Percentiles rank a stretch among this genome's conserved stretches.
These are phyloP conservation scores for Heteromormyrus szaboi DNA, from an alignment of 2,797 vertebrate genomes.

Conservation along the genomic window DNA sequence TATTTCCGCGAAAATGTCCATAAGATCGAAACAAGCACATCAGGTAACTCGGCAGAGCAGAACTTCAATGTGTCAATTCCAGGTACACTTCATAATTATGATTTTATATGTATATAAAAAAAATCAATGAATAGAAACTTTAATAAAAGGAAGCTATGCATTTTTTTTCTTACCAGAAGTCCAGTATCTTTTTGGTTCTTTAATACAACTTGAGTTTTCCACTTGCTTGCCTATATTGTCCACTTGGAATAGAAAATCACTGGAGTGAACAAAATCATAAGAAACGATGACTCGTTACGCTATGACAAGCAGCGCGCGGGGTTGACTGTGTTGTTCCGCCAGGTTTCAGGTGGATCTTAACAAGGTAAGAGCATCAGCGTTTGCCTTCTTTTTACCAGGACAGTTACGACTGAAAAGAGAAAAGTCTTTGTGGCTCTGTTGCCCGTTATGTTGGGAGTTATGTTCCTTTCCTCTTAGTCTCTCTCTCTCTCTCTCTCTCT, in stretches of 20 bases:
- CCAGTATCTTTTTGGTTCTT: background rate
- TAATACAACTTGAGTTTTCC: background rate
- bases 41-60: background rate
- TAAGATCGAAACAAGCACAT: background rate
- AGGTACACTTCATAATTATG: background rate
- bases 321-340: background rate
- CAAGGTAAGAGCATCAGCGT: background rate
- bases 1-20: background rate
- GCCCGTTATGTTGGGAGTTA: constrained; percentile 21
- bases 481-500: constrained; percentile 4
- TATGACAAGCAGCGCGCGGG: background rate
- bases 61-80: constrained; percentile 1
- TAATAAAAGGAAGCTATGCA: background rate
- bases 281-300: background rate
- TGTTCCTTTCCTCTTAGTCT: constrained; percentile 18
- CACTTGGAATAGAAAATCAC: background rate
- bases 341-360: background rate
- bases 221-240: background rate
- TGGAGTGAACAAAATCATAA: background rate
- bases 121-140: background rate
- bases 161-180: constrained; percentile 18
- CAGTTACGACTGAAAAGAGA: constrained; percentile 16
- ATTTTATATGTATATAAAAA: background rate
- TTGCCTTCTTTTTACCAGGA: background rate
- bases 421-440: constrained; percentile 25